Evolutionary conservation across 2,888 invertebrate genomes (phyloP).

Genomic region (Lumbricus terrestris): DNA sequence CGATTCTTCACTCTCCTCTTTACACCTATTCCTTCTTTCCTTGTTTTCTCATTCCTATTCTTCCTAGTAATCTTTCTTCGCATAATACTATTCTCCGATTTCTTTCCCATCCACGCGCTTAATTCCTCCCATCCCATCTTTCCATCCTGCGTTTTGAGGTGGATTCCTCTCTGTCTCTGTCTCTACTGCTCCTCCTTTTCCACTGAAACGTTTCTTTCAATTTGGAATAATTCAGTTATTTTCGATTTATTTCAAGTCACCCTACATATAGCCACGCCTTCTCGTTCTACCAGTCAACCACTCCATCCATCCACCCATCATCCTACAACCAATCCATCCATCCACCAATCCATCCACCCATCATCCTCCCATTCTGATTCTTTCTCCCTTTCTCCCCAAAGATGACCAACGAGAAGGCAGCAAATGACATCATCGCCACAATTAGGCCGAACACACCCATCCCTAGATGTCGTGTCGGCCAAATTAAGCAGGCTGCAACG

Average conservation of each 20-base stretch:
- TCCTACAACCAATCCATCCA: neutral
- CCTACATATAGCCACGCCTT: too few species aligned
- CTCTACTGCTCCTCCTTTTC: neutral
- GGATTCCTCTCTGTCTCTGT: neutral
- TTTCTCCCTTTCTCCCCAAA: neutral
- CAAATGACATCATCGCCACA: constrained; percentile 8
- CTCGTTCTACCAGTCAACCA: neutral
- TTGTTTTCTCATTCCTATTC: neutral
- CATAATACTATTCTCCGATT: neutral
- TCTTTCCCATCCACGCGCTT: neutral
- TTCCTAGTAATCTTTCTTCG: neutral
- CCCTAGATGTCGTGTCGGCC: neutral
- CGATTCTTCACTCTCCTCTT: too few species aligned
- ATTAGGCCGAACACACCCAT: neutral
- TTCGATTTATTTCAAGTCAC: neutral
- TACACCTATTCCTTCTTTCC: neutral
- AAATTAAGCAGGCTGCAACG: neutral
- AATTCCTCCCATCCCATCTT: too few species aligned
- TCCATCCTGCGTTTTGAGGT: neutral
- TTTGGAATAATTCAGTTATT: neutral
- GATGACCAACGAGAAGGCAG: neutral
- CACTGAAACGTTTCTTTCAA: neutral
- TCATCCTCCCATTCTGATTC: neutral
- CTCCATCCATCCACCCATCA: neutral
- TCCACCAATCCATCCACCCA: neutral